Conservation (phyloP, 2,888 invertebrate genomes). For the Drosophila lacicola region DNA sequence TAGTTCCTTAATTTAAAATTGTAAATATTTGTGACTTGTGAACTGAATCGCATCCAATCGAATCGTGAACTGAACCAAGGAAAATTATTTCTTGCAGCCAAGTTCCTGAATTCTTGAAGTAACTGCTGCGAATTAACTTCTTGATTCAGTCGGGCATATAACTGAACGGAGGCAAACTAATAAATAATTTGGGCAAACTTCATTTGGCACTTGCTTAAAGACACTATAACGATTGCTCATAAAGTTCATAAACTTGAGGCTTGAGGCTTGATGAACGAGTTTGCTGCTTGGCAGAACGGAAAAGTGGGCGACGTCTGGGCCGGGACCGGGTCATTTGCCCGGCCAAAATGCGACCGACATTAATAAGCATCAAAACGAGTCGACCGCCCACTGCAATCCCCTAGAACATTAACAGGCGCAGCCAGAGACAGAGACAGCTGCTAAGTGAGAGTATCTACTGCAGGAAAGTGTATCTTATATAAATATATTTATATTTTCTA, state of each 20-base stretch:
- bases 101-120: neutral
- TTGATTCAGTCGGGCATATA: conserved; percentile 32
- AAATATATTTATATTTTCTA: too few relatives aligned
- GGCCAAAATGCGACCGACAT: conserved; percentile 55
- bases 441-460: neutral
- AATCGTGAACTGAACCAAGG: neutral
- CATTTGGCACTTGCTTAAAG: conserved; percentile 37
- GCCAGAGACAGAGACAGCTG: neutral
- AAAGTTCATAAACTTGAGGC: conserved; percentile 39
- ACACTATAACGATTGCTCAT: conserved; percentile 32
- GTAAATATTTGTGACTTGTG: too few relatives aligned
- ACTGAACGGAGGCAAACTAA: conserved; percentile 47
- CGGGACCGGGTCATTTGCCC: conserved; percentile 20
- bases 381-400: conserved; percentile 1
- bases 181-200: conserved; percentile 42
- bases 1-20: too few relatives aligned
- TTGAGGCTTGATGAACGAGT: conserved; percentile 63
- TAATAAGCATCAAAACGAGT: conserved; percentile 71
- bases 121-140: neutral
- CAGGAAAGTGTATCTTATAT: conserved; percentile 3
- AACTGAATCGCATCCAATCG: too few relatives aligned
- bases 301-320: conserved; percentile 47
- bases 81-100: neutral
- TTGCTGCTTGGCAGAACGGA: conserved; percentile 42
- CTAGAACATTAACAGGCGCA: conserved; percentile 47